Evolutionary conservation across 2,888 invertebrate genomes (phyloP), one percentile per base, ranked within the genome.

Genomic region (Baronia brevicornis): DNA sequence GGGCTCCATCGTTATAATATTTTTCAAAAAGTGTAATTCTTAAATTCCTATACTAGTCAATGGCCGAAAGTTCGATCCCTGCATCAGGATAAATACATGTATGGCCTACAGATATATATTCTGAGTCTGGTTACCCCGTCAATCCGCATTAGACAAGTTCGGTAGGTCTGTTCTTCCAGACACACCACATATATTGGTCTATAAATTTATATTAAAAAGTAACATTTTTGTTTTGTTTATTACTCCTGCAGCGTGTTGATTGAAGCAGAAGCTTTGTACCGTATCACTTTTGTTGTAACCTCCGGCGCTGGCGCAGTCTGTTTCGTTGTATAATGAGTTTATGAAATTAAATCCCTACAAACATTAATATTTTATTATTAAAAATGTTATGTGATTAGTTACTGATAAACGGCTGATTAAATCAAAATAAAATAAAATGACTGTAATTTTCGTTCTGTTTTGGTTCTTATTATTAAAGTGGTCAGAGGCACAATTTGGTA

Each of bases 401-500:
- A 22, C 30, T 43, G 37, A 25, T 19, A 11, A 36, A 7, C 18
- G 23, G 34, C 28, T 35, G 23, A 14, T 18, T 29, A 28, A 18
- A 31, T 26, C 25, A 21, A 26, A n/a, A n/a, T n/a, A 36, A 37
- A 24, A 38, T 25, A 54, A 48, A 36, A 53, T 53, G 54, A 43
- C 26, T 40, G 22, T 36, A 21, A 43, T 59, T 36, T 46, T 38
- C 36, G 43, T 59, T 45, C 46, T 62, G 33, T 46, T 70, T 26
- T 58, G 50, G 45, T 43, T 72, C 41, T 61, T 60, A 52, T 42
- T 61, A 47, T 54, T 67, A 32, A 48, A 61, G 41, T 67, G 73
- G 66, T 63, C 50, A 38, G 73, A 58, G 33, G 82, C 74, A 32
- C 79, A 84, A 41, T 84, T 84, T 64, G 80, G 82, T 33, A 74